phyloP scores from a whole-genome alignment of 2,888 invertebrate genomes.

The Drosophila putrida region DNA sequence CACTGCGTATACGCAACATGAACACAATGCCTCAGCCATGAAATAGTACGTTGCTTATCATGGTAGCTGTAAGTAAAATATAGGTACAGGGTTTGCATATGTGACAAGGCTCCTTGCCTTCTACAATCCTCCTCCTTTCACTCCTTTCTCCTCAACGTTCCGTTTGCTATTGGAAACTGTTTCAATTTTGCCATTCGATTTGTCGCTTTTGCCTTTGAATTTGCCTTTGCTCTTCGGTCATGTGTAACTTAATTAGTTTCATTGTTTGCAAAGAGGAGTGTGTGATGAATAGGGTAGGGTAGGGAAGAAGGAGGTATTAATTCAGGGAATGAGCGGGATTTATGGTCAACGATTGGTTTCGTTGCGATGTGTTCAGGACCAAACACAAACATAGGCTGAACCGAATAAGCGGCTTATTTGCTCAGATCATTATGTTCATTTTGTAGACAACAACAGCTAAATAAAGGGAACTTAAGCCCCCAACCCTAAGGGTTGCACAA shows the following conservation, averaged over 20 bases:
- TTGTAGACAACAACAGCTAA: constrained; percentile 31
- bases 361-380: constrained; percentile 7
- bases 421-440: constrained; percentile 55
- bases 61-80: constrained; percentile 2
- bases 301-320: neutral
- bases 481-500: constrained; percentile 6
- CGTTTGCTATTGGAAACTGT: constrained; percentile 29
- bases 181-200: constrained; percentile 52
- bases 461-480: neutral
- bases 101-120: neutral
- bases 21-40: constrained; percentile 14
- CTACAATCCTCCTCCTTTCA: neutral
- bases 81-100: neutral
- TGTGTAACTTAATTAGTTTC: constrained; percentile 73
- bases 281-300: constrained; percentile 4
- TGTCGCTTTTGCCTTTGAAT: constrained; percentile 18
- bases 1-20: constrained; percentile 47
- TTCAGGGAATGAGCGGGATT: constrained; percentile 12
- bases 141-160: neutral
- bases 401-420: constrained; percentile 57
- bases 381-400: constrained; percentile 9
- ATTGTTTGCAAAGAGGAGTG: constrained; percentile 55
- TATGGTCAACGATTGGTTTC: constrained; percentile 49
- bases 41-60: constrained; percentile 6
- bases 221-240: constrained; percentile 35